Evolutionary conservation across 2,888 invertebrate species (phyloP).

Genomic region (Caenorhabditis macrosperma): DNA sequence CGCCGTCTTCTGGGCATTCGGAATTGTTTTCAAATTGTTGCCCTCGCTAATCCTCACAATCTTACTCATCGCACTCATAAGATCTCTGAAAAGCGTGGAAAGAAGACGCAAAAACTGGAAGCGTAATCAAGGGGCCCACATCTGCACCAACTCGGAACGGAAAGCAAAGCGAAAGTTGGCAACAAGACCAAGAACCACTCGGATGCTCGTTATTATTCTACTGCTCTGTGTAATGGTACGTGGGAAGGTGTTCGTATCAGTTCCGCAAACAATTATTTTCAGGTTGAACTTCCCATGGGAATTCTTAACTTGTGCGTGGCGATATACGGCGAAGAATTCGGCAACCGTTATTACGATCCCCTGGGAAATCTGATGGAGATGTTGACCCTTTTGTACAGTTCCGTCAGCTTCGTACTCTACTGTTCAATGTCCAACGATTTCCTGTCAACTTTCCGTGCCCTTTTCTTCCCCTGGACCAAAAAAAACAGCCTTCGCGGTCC

Average conservation of each 20-base stretch:
- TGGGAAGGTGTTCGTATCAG: not conserved
- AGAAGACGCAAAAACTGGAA: slow-evolving; percentile 66
- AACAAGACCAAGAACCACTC: slow-evolving; percentile 67
- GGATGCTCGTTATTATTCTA: slow-evolving; percentile 72
- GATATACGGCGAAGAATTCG: slow-evolving; percentile 72
- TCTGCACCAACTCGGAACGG: slow-evolving; percentile 62
- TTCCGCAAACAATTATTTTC: not conserved
- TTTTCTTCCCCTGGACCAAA: slow-evolving; percentile 66
- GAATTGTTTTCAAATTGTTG: slow-evolving; percentile 73
- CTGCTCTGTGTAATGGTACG: slow-evolving; percentile 70
- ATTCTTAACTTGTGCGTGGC: slow-evolving; percentile 71
- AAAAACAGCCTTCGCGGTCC: slow-evolving; percentile 39
- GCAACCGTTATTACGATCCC: slow-evolving; percentile 70
- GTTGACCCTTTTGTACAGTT: slow-evolving; percentile 74
- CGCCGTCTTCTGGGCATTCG: slow-evolving; percentile 73
- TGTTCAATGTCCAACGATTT: slow-evolving; percentile 74
- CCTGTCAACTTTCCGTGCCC: slow-evolving; percentile 69
- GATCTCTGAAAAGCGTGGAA: slow-evolving; percentile 72
- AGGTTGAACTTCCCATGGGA: slow-evolving; percentile 75
- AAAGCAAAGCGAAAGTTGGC: slow-evolving; percentile 64
- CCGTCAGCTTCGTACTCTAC: slow-evolving; percentile 74
- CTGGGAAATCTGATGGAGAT: slow-evolving; percentile 75
- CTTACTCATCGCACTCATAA: slow-evolving; percentile 65
- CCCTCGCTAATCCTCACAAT: slow-evolving; percentile 70
- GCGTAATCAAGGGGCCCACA: slow-evolving; percentile 55